These are phyloP conservation scores for Calycopis cecrops DNA, from an alignment of 1,140 invertebrate species.

Conservation along the genomic window DNA sequence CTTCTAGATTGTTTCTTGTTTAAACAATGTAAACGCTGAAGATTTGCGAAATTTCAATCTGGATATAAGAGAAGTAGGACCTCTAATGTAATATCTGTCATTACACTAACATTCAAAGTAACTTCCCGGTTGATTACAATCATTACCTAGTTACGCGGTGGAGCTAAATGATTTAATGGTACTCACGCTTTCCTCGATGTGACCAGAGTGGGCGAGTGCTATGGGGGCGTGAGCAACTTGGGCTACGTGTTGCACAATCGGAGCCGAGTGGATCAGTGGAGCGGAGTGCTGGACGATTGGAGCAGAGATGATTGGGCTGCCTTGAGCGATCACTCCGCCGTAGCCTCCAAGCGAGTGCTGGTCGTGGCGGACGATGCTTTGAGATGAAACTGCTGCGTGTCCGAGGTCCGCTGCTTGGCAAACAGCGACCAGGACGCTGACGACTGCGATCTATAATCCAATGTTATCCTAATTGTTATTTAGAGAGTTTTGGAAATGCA, in stretches of 20 bases:
- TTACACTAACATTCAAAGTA: constrained; percentile 7
- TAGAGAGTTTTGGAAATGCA: no score
- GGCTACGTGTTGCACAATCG: constrained; percentile 41
- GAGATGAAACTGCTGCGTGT: constrained; percentile 59
- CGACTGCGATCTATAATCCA: constrained; percentile 39
- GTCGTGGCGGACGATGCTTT: constrained; percentile 61
- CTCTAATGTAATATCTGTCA: constrained; percentile 7
- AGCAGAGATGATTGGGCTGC: constrained; percentile 32
- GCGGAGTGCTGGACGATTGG: constrained; percentile 33
- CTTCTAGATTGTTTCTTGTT: no score
- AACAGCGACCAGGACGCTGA: constrained; percentile 44
- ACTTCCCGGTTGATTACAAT: constrained; percentile 26
- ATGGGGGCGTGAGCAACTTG: constrained; percentile 31
- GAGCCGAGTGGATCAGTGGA: constrained; percentile 43
- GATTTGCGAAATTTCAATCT: no score
- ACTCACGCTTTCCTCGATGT: constrained; percentile 55
- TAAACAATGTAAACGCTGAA: no score
- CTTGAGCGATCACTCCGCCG: constrained; percentile 34
- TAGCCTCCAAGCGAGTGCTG: constrained; percentile 40
- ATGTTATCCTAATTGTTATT: no score
- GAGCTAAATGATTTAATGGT: constrained; percentile 8
- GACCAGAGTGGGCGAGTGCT: constrained; percentile 36
- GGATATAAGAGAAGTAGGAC: no score
- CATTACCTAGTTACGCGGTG: constrained; percentile 1
- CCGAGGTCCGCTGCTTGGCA: constrained; percentile 48